Conservation (phyloP, 1,140 invertebrate genomes). For the Sinonovacula constricta region DNA sequence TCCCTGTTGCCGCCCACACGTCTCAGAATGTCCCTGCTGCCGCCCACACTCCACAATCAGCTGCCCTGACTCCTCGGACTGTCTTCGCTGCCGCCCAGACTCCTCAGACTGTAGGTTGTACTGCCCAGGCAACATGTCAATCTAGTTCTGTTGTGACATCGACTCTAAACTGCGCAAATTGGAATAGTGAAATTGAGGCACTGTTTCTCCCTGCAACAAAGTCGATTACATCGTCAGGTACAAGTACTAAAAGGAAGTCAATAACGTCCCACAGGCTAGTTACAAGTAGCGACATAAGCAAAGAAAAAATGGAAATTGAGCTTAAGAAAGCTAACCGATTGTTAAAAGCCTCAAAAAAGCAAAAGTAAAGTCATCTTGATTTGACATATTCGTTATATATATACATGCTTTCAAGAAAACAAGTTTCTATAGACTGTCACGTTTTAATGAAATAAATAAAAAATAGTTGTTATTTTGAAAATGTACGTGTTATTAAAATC, state of each 20-base stretch:
- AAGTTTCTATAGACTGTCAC: no score
- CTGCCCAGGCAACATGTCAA: neutral
- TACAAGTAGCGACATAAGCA: conserved; percentile 11
- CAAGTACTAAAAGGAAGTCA: neutral
- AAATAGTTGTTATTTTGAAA: no score
- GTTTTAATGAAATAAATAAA: no score
- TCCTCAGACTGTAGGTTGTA: no score
- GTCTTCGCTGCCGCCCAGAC: no score
- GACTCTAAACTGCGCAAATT: neutral
- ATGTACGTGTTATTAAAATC: no score
- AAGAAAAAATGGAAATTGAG: conserved; percentile 11
- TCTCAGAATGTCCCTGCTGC: no score
- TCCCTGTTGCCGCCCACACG: neutral
- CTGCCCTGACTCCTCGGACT: no score
- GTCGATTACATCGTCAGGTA: neutral
- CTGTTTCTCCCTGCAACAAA: conserved; percentile 10
- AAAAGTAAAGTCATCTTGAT: no score
- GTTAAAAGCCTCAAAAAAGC: neutral
- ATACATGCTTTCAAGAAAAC: no score
- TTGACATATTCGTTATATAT: no score
- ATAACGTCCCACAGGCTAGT: conserved; percentile 10
- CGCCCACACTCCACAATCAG: no score
- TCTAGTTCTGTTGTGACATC: neutral
- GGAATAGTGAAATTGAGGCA: neutral
- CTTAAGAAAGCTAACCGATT: conserved; percentile 3